These are phyloP conservation scores for Ctenopoma kingsleyae DNA, from an alignment of 2,797 vertebrate genomes.

Conservation along the genomic window DNA sequence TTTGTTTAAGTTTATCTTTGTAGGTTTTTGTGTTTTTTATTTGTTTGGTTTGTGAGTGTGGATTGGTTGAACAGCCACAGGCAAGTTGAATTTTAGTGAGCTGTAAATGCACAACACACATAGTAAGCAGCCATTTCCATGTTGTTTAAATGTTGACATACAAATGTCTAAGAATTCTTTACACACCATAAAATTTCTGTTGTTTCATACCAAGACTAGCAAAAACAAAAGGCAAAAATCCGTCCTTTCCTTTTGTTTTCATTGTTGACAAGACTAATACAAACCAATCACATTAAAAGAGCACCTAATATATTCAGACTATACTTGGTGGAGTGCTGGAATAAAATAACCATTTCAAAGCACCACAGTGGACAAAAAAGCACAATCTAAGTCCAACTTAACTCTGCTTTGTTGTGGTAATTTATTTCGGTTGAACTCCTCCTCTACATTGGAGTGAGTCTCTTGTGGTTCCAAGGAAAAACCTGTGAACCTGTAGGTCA, in stretches of 20 bases:
- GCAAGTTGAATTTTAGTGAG: neutral
- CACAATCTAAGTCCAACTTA: conserved; percentile 5
- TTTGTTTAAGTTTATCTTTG: too few species aligned
- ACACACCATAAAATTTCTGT: too few species aligned
- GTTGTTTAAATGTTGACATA: neutral
- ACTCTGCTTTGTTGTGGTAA: conserved; percentile 7
- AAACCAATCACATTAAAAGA: neutral
- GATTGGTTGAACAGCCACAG: neutral
- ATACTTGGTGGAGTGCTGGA: neutral
- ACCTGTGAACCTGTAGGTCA: conserved; percentile 33
- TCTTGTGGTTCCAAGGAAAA: conserved; percentile 24
- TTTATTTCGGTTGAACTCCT: conserved; percentile 38
- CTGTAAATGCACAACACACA: conserved; percentile 5
- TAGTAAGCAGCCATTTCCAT: neutral
- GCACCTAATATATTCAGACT: too few species aligned
- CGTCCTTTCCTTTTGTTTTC: neutral
- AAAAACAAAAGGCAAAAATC: neutral
- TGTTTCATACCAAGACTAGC: too few species aligned
- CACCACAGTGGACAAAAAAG: neutral
- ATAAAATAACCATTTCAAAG: conserved; percentile 2
- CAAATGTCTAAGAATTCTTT: neutral
- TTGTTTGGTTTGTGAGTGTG: too few species aligned
- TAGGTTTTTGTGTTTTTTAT: too few species aligned
- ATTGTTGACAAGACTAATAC: neutral
- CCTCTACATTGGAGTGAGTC: conserved; percentile 27